These are phyloP conservation scores for Carollia perspicillata DNA, from an alignment of 2,113 vertebrate genomes.

Conservation along the genomic window DNA sequence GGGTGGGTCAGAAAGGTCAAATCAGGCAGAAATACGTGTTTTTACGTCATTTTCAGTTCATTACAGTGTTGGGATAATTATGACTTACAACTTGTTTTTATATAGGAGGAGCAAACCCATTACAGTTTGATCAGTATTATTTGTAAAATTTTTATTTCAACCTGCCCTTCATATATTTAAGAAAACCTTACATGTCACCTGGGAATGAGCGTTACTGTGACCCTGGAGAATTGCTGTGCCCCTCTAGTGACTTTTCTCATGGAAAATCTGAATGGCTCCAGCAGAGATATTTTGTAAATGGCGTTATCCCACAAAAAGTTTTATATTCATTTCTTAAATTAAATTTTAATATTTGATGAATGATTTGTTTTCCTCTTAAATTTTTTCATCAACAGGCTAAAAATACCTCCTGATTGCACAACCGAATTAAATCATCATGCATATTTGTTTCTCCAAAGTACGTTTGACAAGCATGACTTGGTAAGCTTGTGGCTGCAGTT, in stretches of 20 bases:
- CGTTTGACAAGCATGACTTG: slow-evolving; percentile 99
- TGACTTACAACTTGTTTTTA: not conserved
- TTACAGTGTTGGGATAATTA: not conserved
- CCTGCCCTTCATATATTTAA: not conserved
- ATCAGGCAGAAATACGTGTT: not conserved
- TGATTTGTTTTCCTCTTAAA: slow-evolving; percentile 60
- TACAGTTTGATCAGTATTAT: not conserved
- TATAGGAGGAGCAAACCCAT: not conserved
- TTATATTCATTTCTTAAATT: slow-evolving; percentile 48
- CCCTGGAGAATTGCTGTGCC: not conserved
- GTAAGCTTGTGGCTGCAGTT: slow-evolving; percentile 82
- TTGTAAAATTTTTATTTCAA: slow-evolving; percentile 30
- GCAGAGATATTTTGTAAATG: not conserved
- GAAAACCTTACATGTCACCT: not conserved
- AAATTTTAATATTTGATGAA: slow-evolving; percentile 66
- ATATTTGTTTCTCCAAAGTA: slow-evolving; percentile 97
- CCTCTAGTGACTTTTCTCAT: not conserved
- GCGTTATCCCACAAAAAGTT: slow-evolving; percentile 7
- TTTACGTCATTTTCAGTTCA: slow-evolving; percentile 1
- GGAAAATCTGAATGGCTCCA: not conserved
- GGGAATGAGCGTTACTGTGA: not conserved
- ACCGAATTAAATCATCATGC: slow-evolving; percentile 98
- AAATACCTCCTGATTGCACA: slow-evolving; percentile 95
- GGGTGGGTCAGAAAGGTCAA: not conserved
- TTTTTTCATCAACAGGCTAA: slow-evolving; percentile 86